Evolutionary conservation across 2,113 vertebrate genomes (phyloP), one percentile per base, ranked within the genome.

Genomic region (Pimephales promelas): DNA sequence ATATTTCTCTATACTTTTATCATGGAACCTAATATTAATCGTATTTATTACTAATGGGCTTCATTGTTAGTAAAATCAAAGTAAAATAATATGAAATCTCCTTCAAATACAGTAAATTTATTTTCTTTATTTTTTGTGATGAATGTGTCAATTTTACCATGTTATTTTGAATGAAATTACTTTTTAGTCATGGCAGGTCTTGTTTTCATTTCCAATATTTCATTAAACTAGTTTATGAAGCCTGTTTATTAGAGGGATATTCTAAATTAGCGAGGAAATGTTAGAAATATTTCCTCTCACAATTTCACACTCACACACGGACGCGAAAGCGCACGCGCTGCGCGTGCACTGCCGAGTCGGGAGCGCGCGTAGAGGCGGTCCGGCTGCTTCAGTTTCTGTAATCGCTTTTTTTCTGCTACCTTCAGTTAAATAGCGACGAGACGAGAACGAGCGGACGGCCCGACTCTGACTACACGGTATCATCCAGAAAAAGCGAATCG

Each of bases 281-380:
- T 72, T 72, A 47, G 7, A 40, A 24, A 47, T 8, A 2, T 45
- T 10, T 47, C 22, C 43, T 28, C n/a, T 52, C n/a, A 49, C 73
- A 52, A 84, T 54, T 34, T 40, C 79, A 70, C 77, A 31, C 40
- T 64, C 86, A 78, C 43, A 70, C 82, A 80, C 87, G 57, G 84
- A 40, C 40, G 74, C 34, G 11, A 43, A 31, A 88, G 86, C 82
- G 93, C 89, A 89, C 92, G 89, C 88, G 93, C 87, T 8, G 88
- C 81, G 89, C 89, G 87, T 87, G 86, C 87, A 71, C 49, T 10
- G 11, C 10, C 10, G 2, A 22, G 28, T n/a, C 79, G 92, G 86
- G 92, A 91, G 91, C 94, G 93, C 94, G 94, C 94, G 71, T 70
- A 93, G 93, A 93, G 94, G 94, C 94, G 94, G 93, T 93, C 91